Evolutionary conservation across 2,797 vertebrate genomes (phyloP).

Genomic region (Chromis chromis): DNA sequence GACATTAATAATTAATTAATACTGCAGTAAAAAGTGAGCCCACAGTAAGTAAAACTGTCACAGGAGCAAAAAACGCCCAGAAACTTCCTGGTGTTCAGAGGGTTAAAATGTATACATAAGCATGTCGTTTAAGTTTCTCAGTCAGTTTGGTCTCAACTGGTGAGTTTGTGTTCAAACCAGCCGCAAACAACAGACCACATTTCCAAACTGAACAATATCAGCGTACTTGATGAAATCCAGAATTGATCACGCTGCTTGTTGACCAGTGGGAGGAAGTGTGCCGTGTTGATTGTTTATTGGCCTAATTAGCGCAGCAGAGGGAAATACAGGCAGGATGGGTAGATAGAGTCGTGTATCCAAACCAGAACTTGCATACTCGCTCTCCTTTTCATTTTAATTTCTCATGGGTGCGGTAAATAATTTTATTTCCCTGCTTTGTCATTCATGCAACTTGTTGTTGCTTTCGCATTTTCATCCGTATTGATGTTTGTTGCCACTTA

Average conservation of each 20-base stretch:
- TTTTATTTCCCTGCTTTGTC: slow-evolving; percentile 30
- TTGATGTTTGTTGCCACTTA: slow-evolving; percentile 38
- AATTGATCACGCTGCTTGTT: slow-evolving; percentile 50
- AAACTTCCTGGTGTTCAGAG: not conserved
- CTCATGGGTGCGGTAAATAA: slow-evolving; percentile 41
- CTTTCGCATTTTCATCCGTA: slow-evolving; percentile 44
- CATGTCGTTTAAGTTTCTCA: not conserved
- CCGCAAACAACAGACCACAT: slow-evolving; percentile 26
- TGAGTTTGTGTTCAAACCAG: not conserved
- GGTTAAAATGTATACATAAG: too few relatives aligned
- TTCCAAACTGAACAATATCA: slow-evolving; percentile 29
- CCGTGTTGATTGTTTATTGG: slow-evolving; percentile 61
- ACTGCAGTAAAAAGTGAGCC: too few relatives aligned
- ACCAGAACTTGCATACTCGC: slow-evolving; percentile 17
- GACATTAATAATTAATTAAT: too few relatives aligned
- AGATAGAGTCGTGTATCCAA: slow-evolving; percentile 13
- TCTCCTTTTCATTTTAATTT: slow-evolving; percentile 45
- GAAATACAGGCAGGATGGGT: slow-evolving; percentile 5
- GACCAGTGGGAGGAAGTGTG: slow-evolving; percentile 30
- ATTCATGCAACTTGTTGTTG: slow-evolving; percentile 42
- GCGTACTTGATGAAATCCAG: slow-evolving; percentile 55
- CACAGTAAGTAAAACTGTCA: too few relatives aligned
- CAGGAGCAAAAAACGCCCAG: too few relatives aligned
- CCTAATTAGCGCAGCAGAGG: slow-evolving; percentile 51
- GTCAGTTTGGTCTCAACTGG: not conserved